phyloP scores from a whole-genome alignment of 1,140 invertebrate species.

The Brachionus sp. region DNA sequence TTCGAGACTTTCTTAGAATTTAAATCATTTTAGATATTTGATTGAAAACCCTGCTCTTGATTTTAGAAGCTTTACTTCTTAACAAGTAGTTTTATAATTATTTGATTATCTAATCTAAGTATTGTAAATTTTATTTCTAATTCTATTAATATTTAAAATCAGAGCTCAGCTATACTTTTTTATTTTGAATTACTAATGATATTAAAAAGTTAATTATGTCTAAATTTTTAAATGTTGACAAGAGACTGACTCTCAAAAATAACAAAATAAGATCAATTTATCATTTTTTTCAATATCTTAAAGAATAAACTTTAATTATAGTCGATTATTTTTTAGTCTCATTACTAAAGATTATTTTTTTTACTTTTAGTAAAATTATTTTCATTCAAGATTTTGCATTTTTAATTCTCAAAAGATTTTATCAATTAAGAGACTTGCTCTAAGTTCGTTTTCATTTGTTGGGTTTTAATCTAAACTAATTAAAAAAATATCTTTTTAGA shows the following conservation, averaged over 20 bases:
- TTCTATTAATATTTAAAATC: not conserved
- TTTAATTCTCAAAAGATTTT: not conserved
- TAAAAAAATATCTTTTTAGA: not conserved
- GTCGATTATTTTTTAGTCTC: not conserved
- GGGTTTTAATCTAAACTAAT: not conserved
- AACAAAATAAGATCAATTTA: not conserved
- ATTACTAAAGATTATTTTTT: not conserved
- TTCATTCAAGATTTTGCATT: not conserved
- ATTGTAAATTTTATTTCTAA: not conserved
- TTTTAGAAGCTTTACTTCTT: not conserved
- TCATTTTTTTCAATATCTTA: not conserved
- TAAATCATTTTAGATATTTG: not conserved
- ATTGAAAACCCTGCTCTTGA: not conserved
- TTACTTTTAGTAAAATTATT: not conserved
- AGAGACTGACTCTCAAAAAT: not conserved
- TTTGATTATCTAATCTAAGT: not conserved
- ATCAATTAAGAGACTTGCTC: not conserved
- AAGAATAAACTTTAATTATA: not conserved
- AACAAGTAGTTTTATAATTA: not conserved
- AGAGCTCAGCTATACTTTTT: not conserved
- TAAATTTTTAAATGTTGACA: not conserved
- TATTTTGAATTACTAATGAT: not conserved
- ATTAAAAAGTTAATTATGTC: not conserved
- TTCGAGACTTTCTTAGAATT: not conserved
- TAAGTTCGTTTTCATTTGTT: not conserved